These are phyloP conservation scores for Hydriomena furcata DNA, from an alignment of 2,888 invertebrate genomes.

Conservation along the genomic window DNA sequence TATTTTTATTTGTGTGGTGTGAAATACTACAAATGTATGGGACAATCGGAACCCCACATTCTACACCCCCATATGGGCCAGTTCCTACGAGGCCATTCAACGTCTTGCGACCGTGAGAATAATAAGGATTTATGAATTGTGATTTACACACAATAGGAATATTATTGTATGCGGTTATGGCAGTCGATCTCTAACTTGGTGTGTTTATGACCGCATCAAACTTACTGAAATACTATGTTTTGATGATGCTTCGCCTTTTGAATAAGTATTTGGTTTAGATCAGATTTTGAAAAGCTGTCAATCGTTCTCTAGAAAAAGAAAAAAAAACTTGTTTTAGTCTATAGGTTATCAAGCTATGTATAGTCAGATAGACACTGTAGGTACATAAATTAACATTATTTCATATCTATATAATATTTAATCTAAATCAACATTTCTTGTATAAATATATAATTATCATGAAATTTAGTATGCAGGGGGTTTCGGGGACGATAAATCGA, in stretches of 20 bases:
- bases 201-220: constrained; percentile 18
- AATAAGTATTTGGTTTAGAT: neutral
- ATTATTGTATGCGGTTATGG: constrained; percentile 25
- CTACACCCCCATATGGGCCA: constrained; percentile 63
- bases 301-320: no score
- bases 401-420: no score
- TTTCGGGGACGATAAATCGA: no score
- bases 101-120: constrained; percentile 50
- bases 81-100: constrained; percentile 56
- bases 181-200: constrained; percentile 8
- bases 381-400: no score
- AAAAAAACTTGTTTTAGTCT: no score
- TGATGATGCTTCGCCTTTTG: neutral
- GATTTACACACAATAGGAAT: constrained; percentile 34
- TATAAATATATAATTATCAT: no score
- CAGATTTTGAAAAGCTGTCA: no score
- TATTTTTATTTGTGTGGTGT: constrained; percentile 48
- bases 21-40: constrained; percentile 62
- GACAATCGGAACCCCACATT: constrained; percentile 60
- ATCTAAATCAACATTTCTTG: no score
- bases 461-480: no score
- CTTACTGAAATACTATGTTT: constrained; percentile 7
- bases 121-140: constrained; percentile 47
- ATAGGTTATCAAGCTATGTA: no score
- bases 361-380: no score